Evolutionary conservation across 1,140 invertebrate genomes (phyloP), one percentile per base, ranked within the genome.

Genomic region (Harlomillsia oculata): DNA sequence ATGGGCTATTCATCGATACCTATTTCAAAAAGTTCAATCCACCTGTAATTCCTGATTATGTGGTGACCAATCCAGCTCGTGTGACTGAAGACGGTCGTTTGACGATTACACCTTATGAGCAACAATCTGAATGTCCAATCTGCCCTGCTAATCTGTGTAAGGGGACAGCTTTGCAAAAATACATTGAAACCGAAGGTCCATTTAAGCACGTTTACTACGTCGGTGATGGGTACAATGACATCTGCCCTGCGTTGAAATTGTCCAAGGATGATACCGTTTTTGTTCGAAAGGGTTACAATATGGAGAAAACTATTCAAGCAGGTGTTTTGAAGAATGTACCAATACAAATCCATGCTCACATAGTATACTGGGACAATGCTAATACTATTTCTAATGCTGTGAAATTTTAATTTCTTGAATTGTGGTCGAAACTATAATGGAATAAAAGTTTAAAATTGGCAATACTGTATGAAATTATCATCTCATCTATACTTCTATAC

Each of bases 101-200:
- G 8, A 48, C 51, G 26, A 13, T 65, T 13, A 48, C 21, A 28
- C 59, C 63, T n/a, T 65, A 54, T 44, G 63, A 65, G 36, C 0
- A 41, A 21, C 63, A 65, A 36, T 20, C 4, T 4, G 29, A n/a
- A 1, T 61, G 59, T 50, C 13, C 26, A 1, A 8, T 61, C 5
- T 65, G 63, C 29, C 63, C 63, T 14, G 44, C 25, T 14, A 65
- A 65, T 50, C 40, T 65, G 1, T 65, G 63, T 34, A 65, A 65
- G 39, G 63, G 63, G 20, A 18, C 37, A 13, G 63, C 56, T 8
- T 50, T 65, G 2, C 3, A 29, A 1, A 62, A 48, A 32, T 62
- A 65, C 37, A 59, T 61, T 43, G 41, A 51, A 18, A 26, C 28
- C 16, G n/a, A 61, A 3, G 63, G 63, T 9, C 63, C 63, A 0